Conservation (phyloP, 2,888 invertebrate species). For the Koerneria pararmatus region DNA sequence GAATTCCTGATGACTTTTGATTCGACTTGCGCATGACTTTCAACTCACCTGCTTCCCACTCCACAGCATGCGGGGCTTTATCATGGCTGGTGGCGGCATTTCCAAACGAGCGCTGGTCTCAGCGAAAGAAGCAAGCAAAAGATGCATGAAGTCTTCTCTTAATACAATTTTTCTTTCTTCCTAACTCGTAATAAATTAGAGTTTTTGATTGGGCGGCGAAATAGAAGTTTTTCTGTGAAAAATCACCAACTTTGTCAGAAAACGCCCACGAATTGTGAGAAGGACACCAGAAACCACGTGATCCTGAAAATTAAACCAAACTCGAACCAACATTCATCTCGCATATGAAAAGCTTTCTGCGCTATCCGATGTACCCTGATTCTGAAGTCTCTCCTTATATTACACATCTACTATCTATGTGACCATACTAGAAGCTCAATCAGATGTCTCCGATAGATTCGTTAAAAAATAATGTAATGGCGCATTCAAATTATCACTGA, state of each 20-base stretch:
- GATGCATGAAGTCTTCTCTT: constrained; percentile 79
- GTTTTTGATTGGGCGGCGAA: no score
- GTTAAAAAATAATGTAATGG: not conserved
- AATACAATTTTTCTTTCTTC: constrained; percentile 72
- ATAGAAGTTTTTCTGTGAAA: not conserved
- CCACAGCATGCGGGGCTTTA: constrained; percentile 83
- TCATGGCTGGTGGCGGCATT: constrained; percentile 75
- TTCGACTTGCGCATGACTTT: no score
- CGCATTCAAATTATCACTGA: no score
- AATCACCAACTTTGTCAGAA: constrained; percentile 69
- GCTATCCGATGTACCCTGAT: no score
- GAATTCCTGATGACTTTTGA: not conserved
- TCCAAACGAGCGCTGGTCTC: constrained; percentile 62
- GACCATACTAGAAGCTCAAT: not conserved
- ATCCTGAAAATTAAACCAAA: constrained; percentile 65
- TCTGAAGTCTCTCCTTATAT: no score
- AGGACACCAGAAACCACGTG: constrained; percentile 90
- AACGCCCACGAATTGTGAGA: constrained; percentile 80
- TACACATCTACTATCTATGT: no score
- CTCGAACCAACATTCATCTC: not conserved
- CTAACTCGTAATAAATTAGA: no score
- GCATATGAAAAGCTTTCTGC: not conserved
- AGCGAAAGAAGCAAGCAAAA: constrained; percentile 78
- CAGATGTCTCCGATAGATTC: not conserved
- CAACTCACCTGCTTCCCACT: constrained; percentile 80